Evolutionary conservation across 2,797 vertebrate genomes (phyloP).

Genomic region (Paramormyrops hopkinsi): DNA sequence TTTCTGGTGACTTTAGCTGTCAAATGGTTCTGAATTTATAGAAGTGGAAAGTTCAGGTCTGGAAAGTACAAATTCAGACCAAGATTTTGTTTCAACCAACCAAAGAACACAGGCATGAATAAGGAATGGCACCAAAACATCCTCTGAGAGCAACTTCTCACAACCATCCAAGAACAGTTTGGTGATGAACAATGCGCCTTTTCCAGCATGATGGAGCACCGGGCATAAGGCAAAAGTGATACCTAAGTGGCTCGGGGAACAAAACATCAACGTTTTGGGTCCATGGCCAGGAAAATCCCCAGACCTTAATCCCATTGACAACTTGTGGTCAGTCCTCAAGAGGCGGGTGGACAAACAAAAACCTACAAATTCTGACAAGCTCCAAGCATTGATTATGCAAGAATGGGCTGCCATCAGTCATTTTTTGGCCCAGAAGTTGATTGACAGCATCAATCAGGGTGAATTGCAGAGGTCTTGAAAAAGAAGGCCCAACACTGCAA

Average conservation of each 20-base stretch:
- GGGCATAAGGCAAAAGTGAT: background rate
- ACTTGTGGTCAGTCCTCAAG: background rate
- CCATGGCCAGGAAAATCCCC: too few species aligned
- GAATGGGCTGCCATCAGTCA: background rate
- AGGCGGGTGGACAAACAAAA: background rate
- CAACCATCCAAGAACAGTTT: background rate
- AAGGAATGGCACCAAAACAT: too few species aligned
- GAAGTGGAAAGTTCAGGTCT: background rate
- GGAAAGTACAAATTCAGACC: background rate
- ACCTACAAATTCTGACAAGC: background rate
- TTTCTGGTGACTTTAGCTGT: background rate
- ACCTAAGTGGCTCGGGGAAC: too few species aligned
- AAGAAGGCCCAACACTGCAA: background rate
- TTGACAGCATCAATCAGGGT: background rate
- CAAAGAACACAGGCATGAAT: too few species aligned
- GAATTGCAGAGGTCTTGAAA: background rate
- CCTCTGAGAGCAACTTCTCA: background rate
- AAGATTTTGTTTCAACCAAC: background rate
- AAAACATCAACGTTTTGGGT: too few species aligned
- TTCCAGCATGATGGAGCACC: background rate
- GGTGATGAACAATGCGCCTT: background rate
- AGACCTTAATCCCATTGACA: background rate
- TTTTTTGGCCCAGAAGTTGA: background rate
- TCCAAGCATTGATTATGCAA: background rate
- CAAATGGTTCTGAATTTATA: background rate